Percentiles rank a stretch among this genome's conserved stretches.
Conservation (phyloP, 1,140 invertebrate species). For the Dendroctonus valens region DNA sequence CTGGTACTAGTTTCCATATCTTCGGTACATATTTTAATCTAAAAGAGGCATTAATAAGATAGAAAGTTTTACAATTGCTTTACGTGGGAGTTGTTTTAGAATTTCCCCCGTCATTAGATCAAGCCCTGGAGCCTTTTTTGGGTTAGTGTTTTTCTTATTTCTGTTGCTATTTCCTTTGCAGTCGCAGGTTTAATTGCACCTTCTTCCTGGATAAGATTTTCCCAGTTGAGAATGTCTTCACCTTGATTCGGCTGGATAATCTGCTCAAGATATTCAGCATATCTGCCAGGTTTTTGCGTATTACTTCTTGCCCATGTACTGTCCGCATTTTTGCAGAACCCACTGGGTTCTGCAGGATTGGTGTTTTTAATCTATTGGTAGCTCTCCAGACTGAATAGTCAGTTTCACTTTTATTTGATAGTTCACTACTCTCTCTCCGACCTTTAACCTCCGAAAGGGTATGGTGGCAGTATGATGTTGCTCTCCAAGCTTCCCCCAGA, state of each 20-base stretch:
- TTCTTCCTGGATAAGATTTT: not conserved
- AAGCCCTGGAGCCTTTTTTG: not conserved
- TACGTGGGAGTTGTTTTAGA: conserved; percentile 2
- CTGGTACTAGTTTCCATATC: not conserved
- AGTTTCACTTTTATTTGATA: too few species aligned
- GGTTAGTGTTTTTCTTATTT: conserved; percentile 4
- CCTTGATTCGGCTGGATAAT: not conserved
- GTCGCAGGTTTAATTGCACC: not conserved
- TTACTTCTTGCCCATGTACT: too few species aligned
- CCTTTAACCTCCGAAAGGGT: too few species aligned
- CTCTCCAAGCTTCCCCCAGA: too few species aligned
- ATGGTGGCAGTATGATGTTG: too few species aligned
- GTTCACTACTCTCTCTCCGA: too few species aligned
- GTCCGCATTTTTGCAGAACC: too few species aligned
- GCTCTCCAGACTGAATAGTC: too few species aligned
- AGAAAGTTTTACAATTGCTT: conserved; percentile 1
- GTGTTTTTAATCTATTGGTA: too few species aligned
- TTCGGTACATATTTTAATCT: not conserved
- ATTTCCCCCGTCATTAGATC: not conserved
- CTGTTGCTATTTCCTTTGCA: conserved; percentile 1
- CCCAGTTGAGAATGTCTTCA: not conserved
- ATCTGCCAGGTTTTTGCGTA: too few species aligned
- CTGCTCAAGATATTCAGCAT: not conserved
- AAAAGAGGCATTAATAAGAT: not conserved
- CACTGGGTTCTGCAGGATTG: too few species aligned